A percentile compares a stretch with the other conserved stretches of the same genome.
phyloP scores from a whole-genome alignment of 2,888 invertebrate genomes.

The Eudemis profundana region DNA sequence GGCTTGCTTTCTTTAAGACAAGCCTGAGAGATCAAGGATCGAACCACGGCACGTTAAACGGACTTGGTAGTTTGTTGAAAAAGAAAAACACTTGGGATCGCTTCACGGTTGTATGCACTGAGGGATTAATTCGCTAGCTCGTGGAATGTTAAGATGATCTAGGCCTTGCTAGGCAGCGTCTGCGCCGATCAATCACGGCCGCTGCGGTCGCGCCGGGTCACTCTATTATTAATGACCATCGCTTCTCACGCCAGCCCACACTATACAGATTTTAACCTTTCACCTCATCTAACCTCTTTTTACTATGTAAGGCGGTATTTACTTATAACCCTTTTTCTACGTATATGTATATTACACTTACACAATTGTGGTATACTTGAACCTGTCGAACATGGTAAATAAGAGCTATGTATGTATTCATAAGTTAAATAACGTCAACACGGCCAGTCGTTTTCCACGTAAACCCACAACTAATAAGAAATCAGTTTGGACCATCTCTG shows the following conservation, averaged over 20 bases:
- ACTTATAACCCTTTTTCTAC: too few relatives aligned
- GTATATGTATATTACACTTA: too few relatives aligned
- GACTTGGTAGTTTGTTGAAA: neutral
- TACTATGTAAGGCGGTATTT: neutral
- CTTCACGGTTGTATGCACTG: neutral
- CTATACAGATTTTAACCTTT: slow-evolving; percentile 33
- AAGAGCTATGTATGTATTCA: too few relatives aligned
- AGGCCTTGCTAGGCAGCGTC: slow-evolving; percentile 38
- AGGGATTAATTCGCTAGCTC: slow-evolving; percentile 14
- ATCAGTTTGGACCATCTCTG: too few relatives aligned
- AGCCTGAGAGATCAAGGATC: neutral
- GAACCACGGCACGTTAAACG: neutral
- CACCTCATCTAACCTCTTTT: neutral
- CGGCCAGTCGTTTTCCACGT: too few relatives aligned
- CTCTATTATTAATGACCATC: slow-evolving; percentile 51
- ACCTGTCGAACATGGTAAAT: too few relatives aligned
- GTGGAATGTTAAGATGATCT: slow-evolving; percentile 22
- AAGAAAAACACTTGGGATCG: neutral
- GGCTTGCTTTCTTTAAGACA: neutral
- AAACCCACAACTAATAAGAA: too few relatives aligned
- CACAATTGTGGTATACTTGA: too few relatives aligned
- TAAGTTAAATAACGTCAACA: too few relatives aligned
- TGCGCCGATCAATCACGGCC: slow-evolving; percentile 60
- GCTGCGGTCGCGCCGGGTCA: slow-evolving; percentile 49
- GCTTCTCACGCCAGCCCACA: slow-evolving; percentile 46